Evolutionary conservation across 2,113 vertebrate genomes (phyloP), one percentile per base, ranked within the genome.

Genomic region (Periophthalmodon schlosseri): DNA sequence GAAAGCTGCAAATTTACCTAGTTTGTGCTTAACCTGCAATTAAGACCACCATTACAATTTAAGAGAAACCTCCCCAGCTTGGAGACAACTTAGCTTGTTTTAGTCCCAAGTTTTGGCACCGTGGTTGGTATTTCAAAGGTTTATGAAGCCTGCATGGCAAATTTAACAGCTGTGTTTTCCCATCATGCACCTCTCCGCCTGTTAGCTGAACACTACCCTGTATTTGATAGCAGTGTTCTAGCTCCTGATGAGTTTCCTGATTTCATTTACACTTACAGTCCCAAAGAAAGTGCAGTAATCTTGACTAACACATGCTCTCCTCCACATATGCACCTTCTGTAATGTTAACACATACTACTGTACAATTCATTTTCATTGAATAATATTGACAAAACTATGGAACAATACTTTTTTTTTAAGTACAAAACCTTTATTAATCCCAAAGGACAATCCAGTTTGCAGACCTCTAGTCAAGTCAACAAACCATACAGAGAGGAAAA

Each of bases 81-180:
- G 10, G 72, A 84, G 75, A 73, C 73, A 78, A 52, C 46, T 78
- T 70, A 65, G 60, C 73, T 86, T 72, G 72, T 73, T n/a, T 63
- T 16, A 21, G 58, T 78, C 70, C 75, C 78, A 50, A 84, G 76
- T 73, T 79, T 82, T 76, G 87, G 83, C 82, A 85, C 82, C 81
- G 4, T 69, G 61, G 36, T 89, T 84, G 87, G 76, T 86, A 84
- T 90, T 91, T 91, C 83, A 90, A 86, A 88, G 72, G 82, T 92
- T 89, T 91, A 92, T 91, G 88, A 95, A 90, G 92, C 93, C 95
- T 77, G 2, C 68, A 80, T 93, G 93, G 92, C 92, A 94, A 95
- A 95, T 95, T 89, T 92, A 95, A 94, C 92, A 91, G 91, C 92
- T 90, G 93, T 92, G 90, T 90, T 96, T 63, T n/a, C 94, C 93